A percentile compares a stretch with the other conserved stretches of the same genome.
phyloP scores from a whole-genome alignment of 2,888 invertebrate genomes.

The Stomorhina lunata region DNA sequence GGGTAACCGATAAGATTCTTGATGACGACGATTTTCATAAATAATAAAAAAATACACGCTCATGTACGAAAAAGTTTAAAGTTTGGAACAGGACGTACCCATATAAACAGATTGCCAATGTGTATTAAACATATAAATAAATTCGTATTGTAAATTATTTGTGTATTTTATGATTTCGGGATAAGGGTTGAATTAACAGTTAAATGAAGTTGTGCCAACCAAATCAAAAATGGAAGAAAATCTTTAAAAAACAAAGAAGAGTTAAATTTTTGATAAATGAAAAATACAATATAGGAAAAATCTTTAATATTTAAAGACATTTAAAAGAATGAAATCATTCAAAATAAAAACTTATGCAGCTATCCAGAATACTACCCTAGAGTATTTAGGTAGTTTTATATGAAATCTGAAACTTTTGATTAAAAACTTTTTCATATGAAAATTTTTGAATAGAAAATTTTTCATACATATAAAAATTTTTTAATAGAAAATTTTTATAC shows the following conservation, averaged over 20 bases:
- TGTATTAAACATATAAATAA: constrained; percentile 38
- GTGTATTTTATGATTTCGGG: constrained; percentile 18
- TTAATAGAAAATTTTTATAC: too few relatives aligned
- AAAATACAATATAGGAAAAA: background rate
- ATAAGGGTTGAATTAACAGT: constrained; percentile 61
- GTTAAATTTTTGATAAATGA: constrained; percentile 50
- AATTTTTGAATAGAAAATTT: too few relatives aligned
- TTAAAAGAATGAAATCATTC: constrained; percentile 23
- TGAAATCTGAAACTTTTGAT: too few relatives aligned
- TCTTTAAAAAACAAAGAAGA: constrained; percentile 50
- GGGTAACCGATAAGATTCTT: constrained; percentile 64
- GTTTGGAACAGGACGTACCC: constrained; percentile 27
- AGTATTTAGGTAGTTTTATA: too few relatives aligned
- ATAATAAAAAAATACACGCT: constrained; percentile 70
- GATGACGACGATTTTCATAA: constrained; percentile 77
- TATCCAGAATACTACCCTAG: too few relatives aligned
- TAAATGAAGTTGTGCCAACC: constrained; percentile 40
- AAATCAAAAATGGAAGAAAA: constrained; percentile 14
- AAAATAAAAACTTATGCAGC: too few relatives aligned
- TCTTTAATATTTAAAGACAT: background rate
- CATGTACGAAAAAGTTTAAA: constrained; percentile 26
- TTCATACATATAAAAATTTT: too few relatives aligned
- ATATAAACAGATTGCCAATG: constrained; percentile 25
- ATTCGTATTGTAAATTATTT: constrained; percentile 42
- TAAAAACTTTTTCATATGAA: too few relatives aligned